Evolutionary conservation across 2,888 invertebrate species (phyloP), one percentile per base, ranked within the genome.

Genomic region (Conops quadrifasciatus): DNA sequence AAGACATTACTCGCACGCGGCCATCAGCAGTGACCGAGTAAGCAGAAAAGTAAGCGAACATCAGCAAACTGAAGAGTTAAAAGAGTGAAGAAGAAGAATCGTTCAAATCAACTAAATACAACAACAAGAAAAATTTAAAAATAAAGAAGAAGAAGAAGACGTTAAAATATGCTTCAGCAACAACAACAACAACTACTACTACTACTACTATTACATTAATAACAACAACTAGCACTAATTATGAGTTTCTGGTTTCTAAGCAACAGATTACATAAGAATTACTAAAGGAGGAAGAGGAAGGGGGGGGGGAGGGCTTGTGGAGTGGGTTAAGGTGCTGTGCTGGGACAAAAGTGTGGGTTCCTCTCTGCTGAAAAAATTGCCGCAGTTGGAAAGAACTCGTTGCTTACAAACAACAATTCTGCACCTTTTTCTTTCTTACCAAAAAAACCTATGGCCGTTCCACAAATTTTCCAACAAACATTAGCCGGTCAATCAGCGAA

Each of bases 231-330:
- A 43, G 13, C 45, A 13, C n/a, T 59, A 60, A 68, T 80, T 74
- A 74, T 62, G 76, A 64, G 73, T 73, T 59, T 47, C 65, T 49
- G n/a, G n/a, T n/a, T n/a, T n/a, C 58, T 70, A 64, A 49, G 56
- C 15, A n/a, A 45, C 15, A 26, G 59, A 68, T 58, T 64, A 64
- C 56, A 58, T 64, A 58, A 67, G 30, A 28, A n/a, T n/a, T n/a
- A n/a, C n/a, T n/a, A n/a, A n/a, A 51, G 56, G n/a, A 30, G 49
- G 16, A 43, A 16, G n/a, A n/a, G n/a, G 24, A 45, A 19, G 47
- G 4, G n/a, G n/a, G 21, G 0, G 45, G 45, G 45, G n/a, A n/a
- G n/a, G n/a, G n/a, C n/a, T n/a, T n/a, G n/a, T n/a, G 45, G 1
- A 13, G 21, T 60, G 59, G 43, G 16, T 62, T 1, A 43, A 1